Evolutionary conservation across 2,113 vertebrate species (phyloP).

Genomic region (Zeus faber): DNA sequence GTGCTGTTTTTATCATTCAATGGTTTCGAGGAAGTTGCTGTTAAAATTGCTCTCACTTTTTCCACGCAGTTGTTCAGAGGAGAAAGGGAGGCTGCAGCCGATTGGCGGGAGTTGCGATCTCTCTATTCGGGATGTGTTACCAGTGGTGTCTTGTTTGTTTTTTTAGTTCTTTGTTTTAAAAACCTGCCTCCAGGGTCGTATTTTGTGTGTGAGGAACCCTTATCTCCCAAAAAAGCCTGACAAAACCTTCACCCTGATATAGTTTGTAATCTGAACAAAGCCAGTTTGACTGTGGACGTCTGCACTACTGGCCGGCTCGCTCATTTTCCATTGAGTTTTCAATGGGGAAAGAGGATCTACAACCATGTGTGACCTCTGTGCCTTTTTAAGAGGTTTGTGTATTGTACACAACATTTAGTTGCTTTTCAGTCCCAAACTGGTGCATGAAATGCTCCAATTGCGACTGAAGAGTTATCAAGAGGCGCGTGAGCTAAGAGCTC

Average conservation of each 20-base stretch:
- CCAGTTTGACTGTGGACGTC: conserved; percentile 17
- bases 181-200: too few species aligned
- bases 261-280: conserved; percentile 14
- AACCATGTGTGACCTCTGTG: conserved; percentile 41
- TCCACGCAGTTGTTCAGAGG: not conserved
- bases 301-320: conserved; percentile 6
- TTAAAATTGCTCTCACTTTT: conserved; percentile 4
- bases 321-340: conserved; percentile 27
- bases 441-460: conserved; percentile 27
- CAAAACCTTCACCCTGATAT: conserved; percentile 19
- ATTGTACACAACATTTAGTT: conserved; percentile 8
- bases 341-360: conserved; percentile 15
- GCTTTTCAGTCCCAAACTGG: conserved; percentile 23
- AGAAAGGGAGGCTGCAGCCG: not conserved
- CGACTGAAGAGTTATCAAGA: conserved; percentile 24
- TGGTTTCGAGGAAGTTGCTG: not conserved
- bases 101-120: not conserved
- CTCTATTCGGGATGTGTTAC: not conserved
- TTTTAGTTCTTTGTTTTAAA: not conserved
- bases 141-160: not conserved
- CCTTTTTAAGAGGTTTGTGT: conserved; percentile 43
- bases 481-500: conserved; percentile 39
- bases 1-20: not conserved
- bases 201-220: not conserved
- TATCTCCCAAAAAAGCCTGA: not conserved